These are phyloP conservation scores for Saccostrea glomerata DNA, from an alignment of 1,140 invertebrate species.

Conservation along the genomic window DNA sequence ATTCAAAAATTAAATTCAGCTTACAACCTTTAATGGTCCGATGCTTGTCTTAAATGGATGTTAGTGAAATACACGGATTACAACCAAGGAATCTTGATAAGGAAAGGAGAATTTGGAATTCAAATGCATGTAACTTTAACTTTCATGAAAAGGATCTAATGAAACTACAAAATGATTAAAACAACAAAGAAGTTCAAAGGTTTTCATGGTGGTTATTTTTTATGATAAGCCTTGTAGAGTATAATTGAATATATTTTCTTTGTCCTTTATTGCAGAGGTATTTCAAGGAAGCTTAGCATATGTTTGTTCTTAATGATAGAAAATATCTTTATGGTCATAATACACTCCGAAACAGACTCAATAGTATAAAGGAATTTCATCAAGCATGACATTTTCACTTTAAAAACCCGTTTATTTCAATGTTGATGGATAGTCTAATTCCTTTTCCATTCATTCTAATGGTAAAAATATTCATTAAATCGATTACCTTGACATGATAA, in stretches of 20 bases:
- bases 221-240: background rate
- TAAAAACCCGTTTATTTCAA: background rate
- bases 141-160: background rate
- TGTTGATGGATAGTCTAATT: slow-evolving; percentile 26
- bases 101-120: background rate
- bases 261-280: background rate
- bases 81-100: background rate
- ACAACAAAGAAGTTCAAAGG: background rate
- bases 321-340: background rate
- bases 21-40: background rate
- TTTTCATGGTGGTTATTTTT: background rate
- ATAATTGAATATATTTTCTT: background rate
- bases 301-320: background rate
- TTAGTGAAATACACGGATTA: background rate
- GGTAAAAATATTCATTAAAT: slow-evolving; percentile 26
- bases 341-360: background rate
- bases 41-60: background rate
- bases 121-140: background rate
- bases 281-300: background rate
- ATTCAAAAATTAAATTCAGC: slow-evolving; percentile 6
- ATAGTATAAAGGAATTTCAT: background rate
- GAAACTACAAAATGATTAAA: background rate
- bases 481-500: slow-evolving; percentile 17
- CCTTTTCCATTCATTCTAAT: slow-evolving; percentile 17
- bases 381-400: background rate